Evolutionary conservation across 2,113 vertebrate species (phyloP).

Genomic region (Eubucco bourcierii): DNA sequence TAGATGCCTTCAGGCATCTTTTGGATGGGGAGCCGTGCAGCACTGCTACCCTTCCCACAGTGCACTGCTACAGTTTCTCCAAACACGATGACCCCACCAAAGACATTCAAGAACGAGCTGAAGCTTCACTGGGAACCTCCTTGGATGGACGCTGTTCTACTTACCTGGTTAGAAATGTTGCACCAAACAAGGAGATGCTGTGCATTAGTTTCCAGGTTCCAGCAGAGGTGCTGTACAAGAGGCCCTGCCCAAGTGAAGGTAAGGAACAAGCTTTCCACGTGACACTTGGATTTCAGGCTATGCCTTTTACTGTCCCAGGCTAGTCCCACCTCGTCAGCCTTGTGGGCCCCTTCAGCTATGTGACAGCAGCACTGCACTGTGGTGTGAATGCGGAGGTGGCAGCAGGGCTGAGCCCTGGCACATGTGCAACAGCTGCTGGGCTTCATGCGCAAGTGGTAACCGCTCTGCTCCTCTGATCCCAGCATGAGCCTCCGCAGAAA

Average conservation of each 20-base stretch:
- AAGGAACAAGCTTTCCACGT: background rate
- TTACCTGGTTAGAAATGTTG: conserved; percentile 90
- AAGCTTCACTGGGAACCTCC: conserved; percentile 75
- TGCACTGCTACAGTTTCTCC: conserved; percentile 95
- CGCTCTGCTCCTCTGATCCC: background rate
- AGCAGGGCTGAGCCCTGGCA: rapidly evolving
- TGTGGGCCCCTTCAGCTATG: rapidly evolving
- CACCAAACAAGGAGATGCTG: conserved; percentile 97
- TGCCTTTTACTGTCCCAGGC: background rate
- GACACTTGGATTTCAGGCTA: background rate
- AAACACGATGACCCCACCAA: conserved; percentile 80
- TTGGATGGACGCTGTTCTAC: conserved; percentile 80
- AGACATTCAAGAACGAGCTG: conserved; percentile 82
- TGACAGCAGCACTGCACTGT: rapidly evolving
- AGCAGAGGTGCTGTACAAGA: conserved; percentile 79
- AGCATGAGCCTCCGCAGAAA: background rate
- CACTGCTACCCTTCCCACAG: conserved; percentile 76
- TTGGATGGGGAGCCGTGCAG: conserved; percentile 61
- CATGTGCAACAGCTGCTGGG: background rate
- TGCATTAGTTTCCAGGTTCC: conserved; percentile 89
- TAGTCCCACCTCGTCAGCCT: background rate
- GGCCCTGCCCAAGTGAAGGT: conserved; percentile 72
- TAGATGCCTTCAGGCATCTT: conserved; percentile 85
- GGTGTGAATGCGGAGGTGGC: rapidly evolving
- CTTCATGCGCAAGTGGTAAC: rapidly evolving